Evolutionary conservation across 2,888 invertebrate species (phyloP).

Genomic region (Chymomyza fuscimana): DNA sequence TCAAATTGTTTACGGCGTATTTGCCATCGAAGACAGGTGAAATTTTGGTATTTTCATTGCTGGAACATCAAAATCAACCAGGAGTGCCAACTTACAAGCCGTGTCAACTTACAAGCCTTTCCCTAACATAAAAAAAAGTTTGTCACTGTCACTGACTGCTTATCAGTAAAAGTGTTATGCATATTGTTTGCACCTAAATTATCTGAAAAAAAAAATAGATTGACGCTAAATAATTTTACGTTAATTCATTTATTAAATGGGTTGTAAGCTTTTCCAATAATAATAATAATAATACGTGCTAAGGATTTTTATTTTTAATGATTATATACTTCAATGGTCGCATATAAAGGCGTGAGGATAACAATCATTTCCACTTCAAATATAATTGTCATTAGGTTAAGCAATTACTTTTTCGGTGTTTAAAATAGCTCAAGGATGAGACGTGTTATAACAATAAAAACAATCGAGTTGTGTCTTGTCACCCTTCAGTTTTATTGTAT

Average conservation of each 20-base stretch:
- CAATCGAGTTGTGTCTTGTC: slow-evolving; percentile 71
- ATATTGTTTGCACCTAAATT: too few relatives aligned
- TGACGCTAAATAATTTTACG: not conserved
- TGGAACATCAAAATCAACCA: too few relatives aligned
- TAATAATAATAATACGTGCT: not conserved
- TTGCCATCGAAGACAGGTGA: too few relatives aligned
- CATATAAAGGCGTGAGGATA: slow-evolving; percentile 49
- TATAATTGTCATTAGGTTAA: slow-evolving; percentile 76
- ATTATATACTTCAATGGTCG: slow-evolving; percentile 14
- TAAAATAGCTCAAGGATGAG: slow-evolving; percentile 62
- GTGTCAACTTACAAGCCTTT: too few relatives aligned
- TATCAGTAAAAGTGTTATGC: too few relatives aligned
- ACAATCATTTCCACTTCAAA: slow-evolving; percentile 65
- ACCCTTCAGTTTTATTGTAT: slow-evolving; percentile 66
- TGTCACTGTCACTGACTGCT: too few relatives aligned
- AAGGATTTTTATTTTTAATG: not conserved
- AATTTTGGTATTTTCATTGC: too few relatives aligned
- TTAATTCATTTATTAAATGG: not conserved
- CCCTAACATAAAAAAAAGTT: too few relatives aligned
- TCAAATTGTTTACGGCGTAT: too few relatives aligned
- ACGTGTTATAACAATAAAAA: slow-evolving; percentile 75
- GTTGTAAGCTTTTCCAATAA: not conserved
- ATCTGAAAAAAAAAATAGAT: too few relatives aligned
- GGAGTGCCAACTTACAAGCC: too few relatives aligned
- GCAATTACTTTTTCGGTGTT: slow-evolving; percentile 60